Evolutionary conservation across 2,888 invertebrate genomes (phyloP).

Genomic region (Acleris emargana): DNA sequence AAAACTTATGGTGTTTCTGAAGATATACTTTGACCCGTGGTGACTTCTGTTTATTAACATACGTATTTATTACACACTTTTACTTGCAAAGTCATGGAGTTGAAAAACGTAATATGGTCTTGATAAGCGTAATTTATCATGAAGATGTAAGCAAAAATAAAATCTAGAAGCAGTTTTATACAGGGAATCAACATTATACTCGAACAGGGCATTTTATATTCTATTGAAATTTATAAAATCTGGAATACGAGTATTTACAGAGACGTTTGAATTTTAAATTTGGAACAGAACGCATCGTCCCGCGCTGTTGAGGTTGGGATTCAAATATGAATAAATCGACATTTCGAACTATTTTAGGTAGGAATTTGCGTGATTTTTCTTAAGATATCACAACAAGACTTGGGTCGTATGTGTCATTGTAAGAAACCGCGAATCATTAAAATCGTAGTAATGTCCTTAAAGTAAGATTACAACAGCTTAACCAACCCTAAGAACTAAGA

Average conservation of each 20-base stretch:
- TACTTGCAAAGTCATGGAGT: not conserved
- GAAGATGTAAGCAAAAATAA: no score
- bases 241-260: not conserved
- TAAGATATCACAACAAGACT: no score
- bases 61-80: no score
- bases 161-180: no score
- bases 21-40: slow-evolving; percentile 8
- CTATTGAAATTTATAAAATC: not conserved
- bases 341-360: not conserved
- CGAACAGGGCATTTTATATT: no score
- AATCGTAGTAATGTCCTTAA: no score
- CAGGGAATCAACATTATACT: no score
- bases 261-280: slow-evolving; percentile 16
- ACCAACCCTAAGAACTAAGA: no score
- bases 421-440: no score
- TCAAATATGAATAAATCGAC: slow-evolving; percentile 5
- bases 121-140: no score
- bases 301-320: not conserved
- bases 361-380: not conserved
- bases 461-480: no score
- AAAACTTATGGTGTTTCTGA: not conserved
- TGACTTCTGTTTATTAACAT: not conserved
- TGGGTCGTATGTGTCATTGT: no score
- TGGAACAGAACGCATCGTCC: slow-evolving; percentile 19
- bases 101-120: not conserved